phyloP scores from a whole-genome alignment of 2,797 vertebrate genomes.

The Ispidina lecontei region DNA sequence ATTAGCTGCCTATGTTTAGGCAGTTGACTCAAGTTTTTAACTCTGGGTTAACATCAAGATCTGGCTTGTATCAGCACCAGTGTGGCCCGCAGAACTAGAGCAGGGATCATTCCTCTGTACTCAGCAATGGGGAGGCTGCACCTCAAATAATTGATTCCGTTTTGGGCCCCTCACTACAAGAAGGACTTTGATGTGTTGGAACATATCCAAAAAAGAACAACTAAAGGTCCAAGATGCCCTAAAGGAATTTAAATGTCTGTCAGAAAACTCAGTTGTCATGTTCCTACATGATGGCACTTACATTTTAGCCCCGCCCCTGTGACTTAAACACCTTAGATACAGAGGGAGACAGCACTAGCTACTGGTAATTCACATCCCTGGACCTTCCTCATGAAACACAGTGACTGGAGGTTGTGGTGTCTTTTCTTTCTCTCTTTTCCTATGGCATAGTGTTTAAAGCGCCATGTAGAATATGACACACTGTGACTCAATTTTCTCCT shows the following conservation, averaged over 20 bases:
- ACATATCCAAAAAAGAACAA: rapidly evolving
- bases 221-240: not conserved
- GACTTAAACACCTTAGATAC: not conserved
- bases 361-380: not conserved
- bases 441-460: not conserved
- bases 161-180: not conserved
- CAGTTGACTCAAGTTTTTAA: not conserved
- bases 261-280: not conserved
- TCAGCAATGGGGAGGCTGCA: not conserved
- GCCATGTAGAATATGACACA: not conserved
- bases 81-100: rapidly evolving
- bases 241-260: not conserved
- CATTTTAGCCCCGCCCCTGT: not conserved
- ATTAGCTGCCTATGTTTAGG: not conserved
- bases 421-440: not conserved
- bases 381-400: not conserved
- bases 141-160: rapidly evolving
- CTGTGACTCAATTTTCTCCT: not conserved
- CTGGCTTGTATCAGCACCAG: not conserved
- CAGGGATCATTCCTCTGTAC: rapidly evolving
- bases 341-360: not conserved
- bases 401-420: not conserved
- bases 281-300: not conserved
- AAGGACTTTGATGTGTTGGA: not conserved
- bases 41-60: not conserved